These are phyloP conservation scores for Cyphomyrmex costatus DNA, from an alignment of 1,140 invertebrate species.

Conservation along the genomic window DNA sequence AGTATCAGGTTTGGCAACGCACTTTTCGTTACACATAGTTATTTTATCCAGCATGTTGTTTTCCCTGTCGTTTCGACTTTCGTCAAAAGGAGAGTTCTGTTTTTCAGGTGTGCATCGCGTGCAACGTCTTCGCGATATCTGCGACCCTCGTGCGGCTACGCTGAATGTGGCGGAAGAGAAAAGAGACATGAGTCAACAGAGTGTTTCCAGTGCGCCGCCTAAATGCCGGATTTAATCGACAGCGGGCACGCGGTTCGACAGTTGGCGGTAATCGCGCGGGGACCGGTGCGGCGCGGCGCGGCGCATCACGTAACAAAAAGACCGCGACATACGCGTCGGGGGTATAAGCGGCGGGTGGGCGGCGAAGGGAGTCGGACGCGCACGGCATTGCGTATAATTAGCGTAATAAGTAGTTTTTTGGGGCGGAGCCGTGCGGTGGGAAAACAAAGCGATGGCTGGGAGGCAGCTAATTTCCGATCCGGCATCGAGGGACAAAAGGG, in stretches of 20 bases:
- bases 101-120: conserved; percentile 40
- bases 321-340: conserved; percentile 45
- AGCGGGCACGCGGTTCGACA: conserved; percentile 79
- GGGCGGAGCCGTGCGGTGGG: conserved; percentile 79
- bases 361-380: conserved; percentile 43
- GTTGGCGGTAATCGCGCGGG: conserved; percentile 80
- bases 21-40: conserved; percentile 1
- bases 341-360: conserved; percentile 18
- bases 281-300: conserved; percentile 52
- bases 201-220: conserved; percentile 67
- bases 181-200: conserved; percentile 27
- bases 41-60: conserved; percentile 21
- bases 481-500: conserved; percentile 81
- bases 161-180: conserved; percentile 37
- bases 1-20: background rate
- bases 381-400: conserved; percentile 85
- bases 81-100: background rate
- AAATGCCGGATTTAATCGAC: conserved; percentile 77
- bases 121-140: conserved; percentile 15
- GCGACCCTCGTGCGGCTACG: background rate
- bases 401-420: conserved; percentile 87
- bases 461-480: conserved; percentile 83
- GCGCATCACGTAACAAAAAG: conserved; percentile 69
- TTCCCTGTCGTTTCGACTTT: background rate
- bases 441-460: conserved; percentile 84